phyloP scores from a whole-genome alignment of 1,140 invertebrate genomes.

The Chelonus insularis region DNA sequence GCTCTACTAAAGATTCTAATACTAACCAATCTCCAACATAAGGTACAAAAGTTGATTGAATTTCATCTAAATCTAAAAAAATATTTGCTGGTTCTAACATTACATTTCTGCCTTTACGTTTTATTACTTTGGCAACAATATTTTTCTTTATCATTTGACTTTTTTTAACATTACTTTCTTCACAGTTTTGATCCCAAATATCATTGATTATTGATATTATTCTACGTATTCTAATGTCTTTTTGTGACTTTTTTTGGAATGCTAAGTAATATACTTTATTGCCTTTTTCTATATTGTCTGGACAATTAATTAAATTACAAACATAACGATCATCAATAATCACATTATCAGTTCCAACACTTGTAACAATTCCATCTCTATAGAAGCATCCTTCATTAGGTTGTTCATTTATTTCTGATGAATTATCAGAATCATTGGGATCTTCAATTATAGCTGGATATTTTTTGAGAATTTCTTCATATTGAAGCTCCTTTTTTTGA shows the following conservation, averaged over 20 bases:
- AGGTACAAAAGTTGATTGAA: slow-evolving; percentile 60
- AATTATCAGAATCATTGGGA: slow-evolving; percentile 1
- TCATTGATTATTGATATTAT: slow-evolving; percentile 38
- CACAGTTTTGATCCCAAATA: slow-evolving; percentile 36
- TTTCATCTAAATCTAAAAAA: slow-evolving; percentile 61
- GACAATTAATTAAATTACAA: slow-evolving; percentile 35
- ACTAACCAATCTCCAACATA: slow-evolving; percentile 68
- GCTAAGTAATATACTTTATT: slow-evolving; percentile 45
- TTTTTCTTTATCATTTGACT: slow-evolving; percentile 53
- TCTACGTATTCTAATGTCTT: slow-evolving; percentile 42
- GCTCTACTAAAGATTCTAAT: slow-evolving; percentile 62
- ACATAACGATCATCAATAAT: slow-evolving; percentile 46
- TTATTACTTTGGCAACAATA: slow-evolving; percentile 61
- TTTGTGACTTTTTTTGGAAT: slow-evolving; percentile 34
- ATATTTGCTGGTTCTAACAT: slow-evolving; percentile 60
- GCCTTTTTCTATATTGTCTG: slow-evolving; percentile 37
- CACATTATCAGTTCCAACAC: slow-evolving; percentile 32
- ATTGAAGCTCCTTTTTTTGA: slow-evolving; percentile 8
- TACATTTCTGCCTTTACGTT: slow-evolving; percentile 57
- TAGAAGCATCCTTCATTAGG: slow-evolving; percentile 39
- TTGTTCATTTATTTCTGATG: neutral
- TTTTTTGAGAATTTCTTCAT: slow-evolving; percentile 32
- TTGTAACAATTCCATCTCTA: slow-evolving; percentile 43
- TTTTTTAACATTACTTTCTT: slow-evolving; percentile 9
- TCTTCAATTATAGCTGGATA: slow-evolving; percentile 23